Evolutionary conservation across 2,888 invertebrate species (phyloP).

Genomic region (Polia nebulosa): DNA sequence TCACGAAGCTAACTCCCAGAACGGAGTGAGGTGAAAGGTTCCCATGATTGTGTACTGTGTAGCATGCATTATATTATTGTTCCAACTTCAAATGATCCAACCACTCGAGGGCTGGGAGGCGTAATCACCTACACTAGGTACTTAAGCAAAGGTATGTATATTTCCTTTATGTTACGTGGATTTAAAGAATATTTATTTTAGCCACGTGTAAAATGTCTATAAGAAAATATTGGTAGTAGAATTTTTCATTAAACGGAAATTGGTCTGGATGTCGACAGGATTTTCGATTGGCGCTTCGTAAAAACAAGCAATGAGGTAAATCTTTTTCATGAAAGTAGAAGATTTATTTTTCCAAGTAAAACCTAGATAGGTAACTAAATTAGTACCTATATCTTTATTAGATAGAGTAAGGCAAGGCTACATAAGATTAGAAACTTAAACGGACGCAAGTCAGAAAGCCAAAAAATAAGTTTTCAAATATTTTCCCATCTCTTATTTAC

Average conservation of each 20-base stretch:
- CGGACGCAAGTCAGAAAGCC: no score
- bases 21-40: conserved; percentile 80
- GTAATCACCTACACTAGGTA: conserved; percentile 38
- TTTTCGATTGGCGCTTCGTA: not conserved
- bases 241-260: conserved; percentile 20
- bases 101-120: conserved; percentile 61
- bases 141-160: conserved; percentile 28
- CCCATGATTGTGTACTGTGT: conserved; percentile 81
- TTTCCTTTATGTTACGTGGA: conserved; percentile 38
- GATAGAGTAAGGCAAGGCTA: not conserved
- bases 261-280: not conserved
- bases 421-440: not conserved
- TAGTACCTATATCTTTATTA: not conserved
- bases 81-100: no score
- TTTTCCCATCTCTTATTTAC: conserved; percentile 29
- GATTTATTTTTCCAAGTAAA: no score
- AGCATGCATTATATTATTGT: conserved; percentile 64
- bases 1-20: conserved; percentile 76
- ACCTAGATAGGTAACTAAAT: no score
- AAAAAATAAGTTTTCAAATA: no score
- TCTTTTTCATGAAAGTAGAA: not conserved
- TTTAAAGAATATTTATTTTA: not conserved
- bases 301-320: not conserved
- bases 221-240: not conserved
- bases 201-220: not conserved